A percentile compares a stretch with the other conserved stretches of the same genome.
These are phyloP conservation scores for Antedon mediterranea DNA, from an alignment of 53 echinoderm and acorn worm species.

Conservation along the genomic window DNA sequence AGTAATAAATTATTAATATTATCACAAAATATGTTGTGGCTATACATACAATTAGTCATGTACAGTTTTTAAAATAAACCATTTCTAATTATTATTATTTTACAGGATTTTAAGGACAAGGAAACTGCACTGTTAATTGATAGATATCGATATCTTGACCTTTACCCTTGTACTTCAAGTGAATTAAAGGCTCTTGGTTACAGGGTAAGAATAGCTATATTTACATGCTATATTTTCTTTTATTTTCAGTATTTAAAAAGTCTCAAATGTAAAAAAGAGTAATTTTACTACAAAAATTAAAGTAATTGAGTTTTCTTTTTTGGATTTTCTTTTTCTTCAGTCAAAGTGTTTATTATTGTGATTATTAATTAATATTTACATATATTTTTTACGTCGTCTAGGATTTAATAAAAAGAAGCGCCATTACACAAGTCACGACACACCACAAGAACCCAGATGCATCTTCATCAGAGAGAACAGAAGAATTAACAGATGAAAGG, in stretches of 20 bases:
- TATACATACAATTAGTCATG: no score
- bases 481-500: constrained; percentile 18
- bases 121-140: constrained; percentile 76
- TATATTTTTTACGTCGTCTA: no score
- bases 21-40: no score
- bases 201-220: constrained; percentile 56
- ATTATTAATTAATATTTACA: no score
- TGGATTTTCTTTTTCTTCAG: not conserved
- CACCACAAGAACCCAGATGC: constrained; percentile 15
- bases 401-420: constrained; percentile 40
- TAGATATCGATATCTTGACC: constrained; percentile 80
- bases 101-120: constrained; percentile 66
- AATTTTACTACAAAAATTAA: no score
- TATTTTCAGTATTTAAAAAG: no score
- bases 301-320: no score
- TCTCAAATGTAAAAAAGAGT: no score
- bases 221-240: not conserved
- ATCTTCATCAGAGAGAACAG: constrained; percentile 1
- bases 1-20: no score
- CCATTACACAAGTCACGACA: constrained; percentile 10
- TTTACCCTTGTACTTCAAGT: constrained; percentile 65
- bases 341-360: no score
- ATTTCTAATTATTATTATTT: not conserved
- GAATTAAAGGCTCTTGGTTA: constrained; percentile 93
- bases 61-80: no score